Evolutionary conservation across 2,113 vertebrate species (phyloP), one percentile per base, ranked within the genome.

Genomic region (Hepsetus odoe): DNA sequence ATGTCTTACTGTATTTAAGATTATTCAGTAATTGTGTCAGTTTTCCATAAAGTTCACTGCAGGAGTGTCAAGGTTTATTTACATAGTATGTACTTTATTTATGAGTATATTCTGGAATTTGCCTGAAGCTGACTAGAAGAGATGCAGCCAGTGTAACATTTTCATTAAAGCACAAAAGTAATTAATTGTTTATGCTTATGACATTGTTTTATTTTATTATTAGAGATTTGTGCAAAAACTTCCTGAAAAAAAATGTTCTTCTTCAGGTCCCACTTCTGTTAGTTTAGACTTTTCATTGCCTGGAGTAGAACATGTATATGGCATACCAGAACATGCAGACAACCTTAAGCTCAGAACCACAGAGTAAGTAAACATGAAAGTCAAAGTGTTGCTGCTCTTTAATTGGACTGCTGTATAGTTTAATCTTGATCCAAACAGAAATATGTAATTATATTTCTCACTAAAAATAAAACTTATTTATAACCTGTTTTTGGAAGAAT

Each of bases 201-300:
- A 13, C 13, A 42, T 42, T 42, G 1, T 42, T 42, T 42, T 3
- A 2, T 49, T 24, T 38, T 5, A 10, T 53, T 62, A 12, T 64
- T 2, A 13, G 12, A 2, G 65, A 75, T 28, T 22, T 32, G 14
- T 53, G 1, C 22, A 65, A 18, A 16, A 1, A 9, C 38, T n/a
- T 38, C 3, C 4, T 11, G 24, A 16, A 18, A 22, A 16, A 22
- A n/a, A 4, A 20, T 3, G 6, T 13, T n/a, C 33, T 24, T 44
- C 83, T 44, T 1, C 85, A 97, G 96, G 96, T 16, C 96, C 96
- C 20, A 92, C 91, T 0, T 95, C 96, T 0, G 76, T 98, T 67
- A 95, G 96, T 79, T 91, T 98, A 86, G 96, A 98, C 83, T 98
- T 98, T 77, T 98, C 96, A 0, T 83, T 97, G 74, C 96, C 96